A percentile compares a stretch with the other conserved stretches of the same genome.
phyloP scores from a whole-genome alignment of 2,797 vertebrate genomes.

The Dicrostonyx torquatus region DNA sequence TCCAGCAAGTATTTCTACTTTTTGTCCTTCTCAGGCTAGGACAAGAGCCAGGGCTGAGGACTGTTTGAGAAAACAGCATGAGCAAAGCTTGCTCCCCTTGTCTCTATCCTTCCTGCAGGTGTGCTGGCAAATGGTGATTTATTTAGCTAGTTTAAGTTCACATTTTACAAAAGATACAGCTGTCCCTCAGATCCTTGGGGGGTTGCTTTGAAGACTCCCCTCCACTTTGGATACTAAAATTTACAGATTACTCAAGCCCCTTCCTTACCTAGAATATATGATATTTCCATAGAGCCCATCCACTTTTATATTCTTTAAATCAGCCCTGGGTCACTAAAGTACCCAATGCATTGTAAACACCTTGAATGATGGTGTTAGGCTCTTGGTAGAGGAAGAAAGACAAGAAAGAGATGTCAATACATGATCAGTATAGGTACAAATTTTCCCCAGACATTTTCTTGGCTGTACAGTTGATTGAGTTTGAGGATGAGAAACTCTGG shows the following conservation, averaged over 20 bases:
- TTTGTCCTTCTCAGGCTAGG: neutral
- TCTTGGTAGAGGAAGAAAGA: neutral
- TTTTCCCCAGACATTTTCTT: neutral
- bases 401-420: neutral
- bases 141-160: conserved; percentile 22
- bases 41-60: neutral
- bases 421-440: neutral
- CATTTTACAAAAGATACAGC: neutral
- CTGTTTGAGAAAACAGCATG: neutral
- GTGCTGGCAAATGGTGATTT: neutral
- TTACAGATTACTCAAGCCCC: neutral
- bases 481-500: neutral
- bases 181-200: neutral
- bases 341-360: neutral
- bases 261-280: neutral
- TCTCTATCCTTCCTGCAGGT: neutral
- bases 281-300: neutral
- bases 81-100: neutral
- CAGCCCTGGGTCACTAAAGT: neutral
- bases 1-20: neutral
- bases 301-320: neutral
- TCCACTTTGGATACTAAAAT: neutral
- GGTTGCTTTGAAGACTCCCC: neutral
- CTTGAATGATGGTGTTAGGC: neutral
- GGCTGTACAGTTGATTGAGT: neutral